Percentiles rank a stretch among this genome's conserved stretches.
These are phyloP conservation scores for Drosophila elegans DNA, from an alignment of 1,140 invertebrate genomes.

Conservation along the genomic window DNA sequence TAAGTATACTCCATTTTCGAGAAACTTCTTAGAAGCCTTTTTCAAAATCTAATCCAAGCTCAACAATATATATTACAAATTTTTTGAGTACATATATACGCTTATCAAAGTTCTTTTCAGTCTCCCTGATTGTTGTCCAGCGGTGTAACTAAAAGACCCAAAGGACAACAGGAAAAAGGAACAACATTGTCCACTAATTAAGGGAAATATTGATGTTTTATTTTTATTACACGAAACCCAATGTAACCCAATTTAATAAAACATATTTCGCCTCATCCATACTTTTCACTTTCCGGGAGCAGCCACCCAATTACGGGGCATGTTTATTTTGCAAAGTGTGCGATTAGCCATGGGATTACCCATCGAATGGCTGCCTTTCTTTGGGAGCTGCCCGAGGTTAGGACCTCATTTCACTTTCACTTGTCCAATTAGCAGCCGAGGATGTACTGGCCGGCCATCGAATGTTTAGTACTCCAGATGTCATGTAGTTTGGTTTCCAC, in stretches of 20 bases:
- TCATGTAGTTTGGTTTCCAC: slow-evolving; percentile 32
- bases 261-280: background rate
- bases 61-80: no score
- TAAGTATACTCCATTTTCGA: no score
- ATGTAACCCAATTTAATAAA: background rate
- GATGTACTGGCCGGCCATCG: slow-evolving; percentile 31
- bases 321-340: slow-evolving; percentile 14
- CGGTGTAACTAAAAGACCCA: background rate
- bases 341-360: slow-evolving; percentile 5
- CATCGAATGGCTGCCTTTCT: slow-evolving; percentile 1
- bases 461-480: slow-evolving; percentile 43
- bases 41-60: no score
- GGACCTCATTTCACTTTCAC: slow-evolving; percentile 32
- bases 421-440: slow-evolving; percentile 39
- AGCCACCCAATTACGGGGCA: slow-evolving; percentile 4
- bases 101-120: no score
- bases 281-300: background rate
- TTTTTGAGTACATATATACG: no score
- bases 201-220: background rate
- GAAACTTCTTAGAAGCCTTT: no score
- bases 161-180: background rate
- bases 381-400: background rate
- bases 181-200: background rate
- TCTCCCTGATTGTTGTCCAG: no score
- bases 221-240: background rate